Base-by-base conservation (phyloP, 2,888 invertebrate species). In the Rambutsinella grinnellia region DNA sequence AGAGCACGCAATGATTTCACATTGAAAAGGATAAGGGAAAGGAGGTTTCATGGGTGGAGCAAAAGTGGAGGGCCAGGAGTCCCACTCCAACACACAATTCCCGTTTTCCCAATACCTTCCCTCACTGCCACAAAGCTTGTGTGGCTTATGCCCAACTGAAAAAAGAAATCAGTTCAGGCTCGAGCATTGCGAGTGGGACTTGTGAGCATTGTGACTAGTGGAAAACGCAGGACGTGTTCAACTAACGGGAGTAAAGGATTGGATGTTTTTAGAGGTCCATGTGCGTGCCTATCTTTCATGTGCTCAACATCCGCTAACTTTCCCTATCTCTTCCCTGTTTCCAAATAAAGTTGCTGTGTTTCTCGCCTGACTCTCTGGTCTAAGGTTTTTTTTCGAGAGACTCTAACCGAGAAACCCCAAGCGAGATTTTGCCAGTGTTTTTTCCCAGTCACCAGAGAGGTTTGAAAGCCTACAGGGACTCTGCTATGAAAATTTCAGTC, bases 371-470 rank as follows among this genome's bases (percentile, higher is more conserved):
- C 53, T 62, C 19, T 57, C 63, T 46, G 27, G 54, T 49, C 49
- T 53, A 26, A 21, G 44, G 28, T 44, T 19, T 24, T 54, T 61
- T 69, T 58, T 56, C 47, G 49, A 63, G 51, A 63, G 54, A 61
- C 69, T 69, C 60, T 62, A 54, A 61, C 61, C 54, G 62, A 60
- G 60, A 82, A 82, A 83, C 80, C 81, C 83, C 83, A 83, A 82
- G 81, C 81, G 80, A 83, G 83, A 83, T 83, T 83, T 82, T 83
- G 77, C 78, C 81, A 79, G 79, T 81, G 81, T 83, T 81, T 83
- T 71, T 81, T 80, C 80, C 76, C 81, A 83, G 83, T 83, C 81
- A 81, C 83, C 71, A 83, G 83, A 83, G 83, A 83, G 83, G 81
- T 82, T 71, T 80, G 78, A 82, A 83, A 81, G 79, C 81, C 83